Evolutionary conservation across 2,888 invertebrate genomes (phyloP).

Genomic region (Miltochrista miniata): DNA sequence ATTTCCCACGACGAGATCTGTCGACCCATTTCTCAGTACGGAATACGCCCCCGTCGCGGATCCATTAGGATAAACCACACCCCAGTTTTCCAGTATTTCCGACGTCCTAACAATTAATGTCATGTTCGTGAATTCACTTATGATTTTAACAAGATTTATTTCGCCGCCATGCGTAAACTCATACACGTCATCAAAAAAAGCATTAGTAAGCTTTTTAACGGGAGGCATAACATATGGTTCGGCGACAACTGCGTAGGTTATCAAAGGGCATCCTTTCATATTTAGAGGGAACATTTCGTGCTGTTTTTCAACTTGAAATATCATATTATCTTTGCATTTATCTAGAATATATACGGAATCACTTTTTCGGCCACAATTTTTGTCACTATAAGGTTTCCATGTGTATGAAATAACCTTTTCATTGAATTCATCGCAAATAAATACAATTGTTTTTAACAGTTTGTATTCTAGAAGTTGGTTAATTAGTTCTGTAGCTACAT

Average conservation of each 20-base stretch:
- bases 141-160: conserved; percentile 74
- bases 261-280: conserved; percentile 71
- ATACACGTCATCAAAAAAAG: conserved; percentile 60
- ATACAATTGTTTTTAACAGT: conserved; percentile 69
- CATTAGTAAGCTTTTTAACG: conserved; percentile 46
- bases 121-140: conserved; percentile 76
- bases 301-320: conserved; percentile 54
- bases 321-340: conserved; percentile 57
- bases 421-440: conserved; percentile 58
- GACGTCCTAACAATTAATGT: conserved; percentile 67
- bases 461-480: conserved; percentile 67
- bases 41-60: conserved; percentile 67
- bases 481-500: conserved; percentile 64
- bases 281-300: conserved; percentile 68
- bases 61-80: conserved; percentile 60
- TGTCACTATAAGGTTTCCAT: conserved; percentile 72
- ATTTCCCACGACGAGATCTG: conserved; percentile 73
- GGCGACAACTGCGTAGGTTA: conserved; percentile 69
- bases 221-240: conserved; percentile 80
- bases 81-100: conserved; percentile 69
- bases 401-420: conserved; percentile 68
- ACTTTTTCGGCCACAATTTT: conserved; percentile 72
- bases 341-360: conserved; percentile 69
- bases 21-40: conserved; percentile 58
- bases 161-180: conserved; percentile 71